These are phyloP conservation scores for Clusia tigrina DNA, from an alignment of 2,888 invertebrate species.

Conservation along the genomic window DNA sequence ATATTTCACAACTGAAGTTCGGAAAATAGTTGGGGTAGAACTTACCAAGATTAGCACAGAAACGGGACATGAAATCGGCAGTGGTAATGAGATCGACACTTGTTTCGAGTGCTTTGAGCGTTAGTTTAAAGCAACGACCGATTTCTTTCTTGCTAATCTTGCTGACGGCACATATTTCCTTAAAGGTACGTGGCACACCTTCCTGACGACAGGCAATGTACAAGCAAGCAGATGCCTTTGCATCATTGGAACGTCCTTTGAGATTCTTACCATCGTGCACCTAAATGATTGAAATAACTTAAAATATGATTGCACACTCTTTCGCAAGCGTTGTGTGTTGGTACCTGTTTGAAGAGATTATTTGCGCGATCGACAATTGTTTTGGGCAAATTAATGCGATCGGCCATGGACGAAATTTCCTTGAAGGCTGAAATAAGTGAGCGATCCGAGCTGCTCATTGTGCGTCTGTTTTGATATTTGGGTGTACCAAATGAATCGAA, in stretches of 20 bases:
- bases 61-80: conserved; percentile 98
- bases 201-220: conserved; percentile 99
- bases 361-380: conserved; percentile 97
- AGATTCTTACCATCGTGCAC: conserved; percentile 94
- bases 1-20: not conserved
- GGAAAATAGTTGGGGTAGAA: not conserved
- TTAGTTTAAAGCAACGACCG: conserved; percentile 96
- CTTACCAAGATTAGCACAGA: conserved; percentile 90
- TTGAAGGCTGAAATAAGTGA: conserved; percentile 94
- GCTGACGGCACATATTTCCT: conserved; percentile 99
- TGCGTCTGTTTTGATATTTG: conserved; percentile 78
- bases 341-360: conserved; percentile 93
- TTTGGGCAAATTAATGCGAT: conserved; percentile 94
- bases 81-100: conserved; percentile 98
- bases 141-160: conserved; percentile 99
- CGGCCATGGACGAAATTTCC: conserved; percentile 98
- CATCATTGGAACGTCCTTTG: conserved; percentile 96
- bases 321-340: not conserved
- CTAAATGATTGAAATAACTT: conserved; percentile 50
- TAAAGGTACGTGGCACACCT: conserved; percentile 98
- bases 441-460: conserved; percentile 93
- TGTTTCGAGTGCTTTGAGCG: conserved; percentile 94
- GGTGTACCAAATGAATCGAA: conserved; percentile 86
- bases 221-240: conserved; percentile 97
- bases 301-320: conserved; percentile 4